These are phyloP conservation scores for Plagiodera versicolora DNA, from an alignment of 2,888 invertebrate genomes.

Conservation along the genomic window DNA sequence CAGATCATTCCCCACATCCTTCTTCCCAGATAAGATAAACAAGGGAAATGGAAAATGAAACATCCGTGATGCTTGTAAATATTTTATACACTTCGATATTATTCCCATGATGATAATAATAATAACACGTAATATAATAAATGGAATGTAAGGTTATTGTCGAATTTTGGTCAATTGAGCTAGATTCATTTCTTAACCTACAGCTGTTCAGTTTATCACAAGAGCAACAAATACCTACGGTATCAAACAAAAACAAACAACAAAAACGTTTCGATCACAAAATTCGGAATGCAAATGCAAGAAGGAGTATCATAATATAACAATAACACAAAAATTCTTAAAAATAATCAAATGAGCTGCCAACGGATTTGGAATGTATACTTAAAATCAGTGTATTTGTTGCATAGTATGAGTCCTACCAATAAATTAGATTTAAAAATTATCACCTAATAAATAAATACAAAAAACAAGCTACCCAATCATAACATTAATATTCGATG, in stretches of 20 bases:
- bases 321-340: no score
- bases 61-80: conserved; percentile 6
- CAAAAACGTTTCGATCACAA: background rate
- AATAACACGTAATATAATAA: conserved; percentile 19
- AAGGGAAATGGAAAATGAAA: background rate
- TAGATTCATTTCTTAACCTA: conserved; percentile 23
- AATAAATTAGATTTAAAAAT: conserved; percentile 25
- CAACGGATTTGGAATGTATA: conserved; percentile 16
- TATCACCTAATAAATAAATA: conserved; percentile 26
- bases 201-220: conserved; percentile 29
- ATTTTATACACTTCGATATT: conserved; percentile 19
- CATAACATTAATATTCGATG: conserved; percentile 17
- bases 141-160: conserved; percentile 29
- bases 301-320: background rate
- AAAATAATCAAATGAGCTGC: background rate
- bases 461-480: conserved; percentile 30
- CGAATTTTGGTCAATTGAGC: conserved; percentile 29
- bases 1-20: conserved; percentile 18
- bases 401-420: conserved; percentile 23
- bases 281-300: no score
- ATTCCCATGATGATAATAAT: conserved; percentile 11
- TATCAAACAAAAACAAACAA: background rate
- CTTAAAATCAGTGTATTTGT: conserved; percentile 20
- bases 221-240: conserved; percentile 25
- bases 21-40: conserved; percentile 24